Evolutionary conservation across 2,113 vertebrate species (phyloP).

Genomic region (Smithornis capensis): DNA sequence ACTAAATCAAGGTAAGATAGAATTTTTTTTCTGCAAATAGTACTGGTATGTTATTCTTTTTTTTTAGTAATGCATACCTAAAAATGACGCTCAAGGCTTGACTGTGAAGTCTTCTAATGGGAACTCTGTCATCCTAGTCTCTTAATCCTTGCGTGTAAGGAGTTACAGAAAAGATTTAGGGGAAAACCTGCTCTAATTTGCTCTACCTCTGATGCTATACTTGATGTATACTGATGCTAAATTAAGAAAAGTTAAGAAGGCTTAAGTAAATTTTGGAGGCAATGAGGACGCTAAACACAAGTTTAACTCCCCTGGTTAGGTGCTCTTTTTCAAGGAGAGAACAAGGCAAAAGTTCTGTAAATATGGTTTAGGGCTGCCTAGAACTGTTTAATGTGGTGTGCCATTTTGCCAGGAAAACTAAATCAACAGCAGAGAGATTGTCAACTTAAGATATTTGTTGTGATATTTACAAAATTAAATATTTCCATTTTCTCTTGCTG

Average conservation of each 20-base stretch:
- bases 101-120: neutral
- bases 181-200: neutral
- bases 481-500: neutral
- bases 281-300: neutral
- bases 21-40: neutral
- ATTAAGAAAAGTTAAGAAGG: neutral
- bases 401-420: neutral
- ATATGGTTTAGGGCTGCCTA: neutral
- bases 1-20: constrained; percentile 88
- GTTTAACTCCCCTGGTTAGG: neutral
- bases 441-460: neutral
- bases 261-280: neutral
- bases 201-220: neutral
- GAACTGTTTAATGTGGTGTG: neutral
- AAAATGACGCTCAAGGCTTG: neutral
- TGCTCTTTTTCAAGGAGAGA: neutral
- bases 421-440: neutral
- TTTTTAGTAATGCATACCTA: neutral
- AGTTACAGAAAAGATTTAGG: neutral
- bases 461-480: neutral
- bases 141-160: neutral
- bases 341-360: neutral
- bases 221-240: neutral
- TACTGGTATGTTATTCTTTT: neutral
- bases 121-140: neutral